phyloP scores from a whole-genome alignment of 92 coral and sea anemone species.

The Porites evermanni region DNA sequence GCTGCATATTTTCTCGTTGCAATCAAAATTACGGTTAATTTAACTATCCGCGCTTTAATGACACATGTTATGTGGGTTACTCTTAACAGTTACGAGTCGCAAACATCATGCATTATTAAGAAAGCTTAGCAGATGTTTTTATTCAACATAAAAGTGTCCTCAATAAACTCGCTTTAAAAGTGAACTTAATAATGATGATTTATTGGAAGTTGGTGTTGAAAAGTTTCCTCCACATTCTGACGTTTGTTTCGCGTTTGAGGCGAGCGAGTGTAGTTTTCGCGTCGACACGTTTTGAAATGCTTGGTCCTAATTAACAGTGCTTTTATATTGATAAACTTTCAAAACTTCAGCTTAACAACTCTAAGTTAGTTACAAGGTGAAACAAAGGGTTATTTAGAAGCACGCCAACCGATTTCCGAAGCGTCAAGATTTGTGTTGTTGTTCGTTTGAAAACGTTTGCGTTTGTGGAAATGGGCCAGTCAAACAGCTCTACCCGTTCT shows the following conservation, averaged over 20 bases:
- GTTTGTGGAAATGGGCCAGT: slow-evolving; percentile 28
- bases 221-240: slow-evolving; percentile 1
- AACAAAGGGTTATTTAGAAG: slow-evolving; percentile 7
- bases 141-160: slow-evolving; percentile 67
- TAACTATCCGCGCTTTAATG: slow-evolving; percentile 32
- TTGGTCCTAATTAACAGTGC: slow-evolving; percentile 35
- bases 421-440: slow-evolving; percentile 9
- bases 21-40: slow-evolving; percentile 25
- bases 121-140: slow-evolving; percentile 71
- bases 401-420: slow-evolving; percentile 24
- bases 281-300: slow-evolving; percentile 43
- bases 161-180: slow-evolving; percentile 54
- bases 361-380: slow-evolving; percentile 22
- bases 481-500: not conserved
- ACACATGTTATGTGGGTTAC: slow-evolving; percentile 64
- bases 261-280: not conserved
- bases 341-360: slow-evolving; percentile 28
- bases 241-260: slow-evolving; percentile 12
- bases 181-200: slow-evolving; percentile 24
- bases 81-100: slow-evolving; percentile 65
- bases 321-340: slow-evolving; percentile 39
- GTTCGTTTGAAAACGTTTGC: slow-evolving; percentile 29
- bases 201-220: slow-evolving; percentile 56
- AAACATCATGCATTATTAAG: slow-evolving; percentile 85
- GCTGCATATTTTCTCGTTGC: not conserved